Conservation (phyloP, 2,113 vertebrate species). For the Machaerirhynchus nigripectus region DNA sequence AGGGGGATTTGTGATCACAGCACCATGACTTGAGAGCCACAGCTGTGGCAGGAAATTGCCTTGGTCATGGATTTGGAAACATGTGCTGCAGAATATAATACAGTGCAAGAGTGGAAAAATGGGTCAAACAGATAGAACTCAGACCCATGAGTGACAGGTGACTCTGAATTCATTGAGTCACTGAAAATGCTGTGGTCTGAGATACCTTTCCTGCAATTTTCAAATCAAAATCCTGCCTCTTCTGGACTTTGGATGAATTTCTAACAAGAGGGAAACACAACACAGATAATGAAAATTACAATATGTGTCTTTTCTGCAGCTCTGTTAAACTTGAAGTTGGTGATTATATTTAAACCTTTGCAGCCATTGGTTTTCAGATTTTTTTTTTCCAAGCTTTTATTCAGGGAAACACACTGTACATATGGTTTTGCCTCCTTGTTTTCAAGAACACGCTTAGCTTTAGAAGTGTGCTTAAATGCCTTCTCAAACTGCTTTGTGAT, state of each 20-base stretch:
- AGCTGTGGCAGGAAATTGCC: constrained; percentile 4
- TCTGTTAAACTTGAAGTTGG: neutral
- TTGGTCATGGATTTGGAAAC: neutral
- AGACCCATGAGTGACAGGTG: neutral
- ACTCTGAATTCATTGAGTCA: neutral
- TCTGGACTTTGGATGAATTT: neutral
- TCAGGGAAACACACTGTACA: neutral
- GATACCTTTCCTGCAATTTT: neutral
- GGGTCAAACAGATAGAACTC: neutral
- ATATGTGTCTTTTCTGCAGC: neutral
- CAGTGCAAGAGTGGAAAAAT: neutral
- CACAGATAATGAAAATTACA: neutral
- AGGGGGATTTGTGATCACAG: neutral
- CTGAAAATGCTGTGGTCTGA: neutral
- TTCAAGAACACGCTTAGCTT: constrained; percentile 2
- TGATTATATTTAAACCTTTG: constrained; percentile 7
- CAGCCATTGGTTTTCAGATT: neutral
- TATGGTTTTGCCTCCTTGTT: constrained; percentile 6
- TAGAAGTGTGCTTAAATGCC: neutral
- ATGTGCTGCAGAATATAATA: neutral
- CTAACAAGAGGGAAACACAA: neutral
- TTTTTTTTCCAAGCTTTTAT: neutral
- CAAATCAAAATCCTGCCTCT: neutral
- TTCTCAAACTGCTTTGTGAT: constrained; percentile 30
- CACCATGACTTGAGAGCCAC: neutral